Evolutionary conservation across 2,113 vertebrate species (phyloP).

Genomic region (Myocastor coypus): DNA sequence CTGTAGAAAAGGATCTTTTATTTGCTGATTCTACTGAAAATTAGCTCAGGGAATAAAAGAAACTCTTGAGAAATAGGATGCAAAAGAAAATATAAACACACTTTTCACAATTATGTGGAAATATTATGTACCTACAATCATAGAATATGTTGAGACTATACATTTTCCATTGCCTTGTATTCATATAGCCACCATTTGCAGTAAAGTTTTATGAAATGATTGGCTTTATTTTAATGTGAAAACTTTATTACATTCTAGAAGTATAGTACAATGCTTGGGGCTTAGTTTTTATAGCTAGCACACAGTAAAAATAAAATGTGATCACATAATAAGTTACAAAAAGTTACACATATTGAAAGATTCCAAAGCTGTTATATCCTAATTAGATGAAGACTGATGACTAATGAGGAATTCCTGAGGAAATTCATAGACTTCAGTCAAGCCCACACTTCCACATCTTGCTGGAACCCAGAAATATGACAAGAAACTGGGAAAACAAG

Average conservation of each 20-base stretch:
- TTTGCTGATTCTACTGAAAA: background rate
- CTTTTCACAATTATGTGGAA: conserved; percentile 52
- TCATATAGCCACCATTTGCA: conserved; percentile 45
- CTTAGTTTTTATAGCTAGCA: conserved; percentile 50
- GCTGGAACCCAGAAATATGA: background rate
- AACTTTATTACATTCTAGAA: conserved; percentile 63
- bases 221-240: conserved; percentile 65
- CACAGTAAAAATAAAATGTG: conserved; percentile 66
- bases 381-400: background rate
- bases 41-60: background rate
- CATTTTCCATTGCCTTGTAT: conserved; percentile 42
- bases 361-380: background rate
- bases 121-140: conserved; percentile 57
- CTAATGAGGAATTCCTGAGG: background rate
- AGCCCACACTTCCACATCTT: background rate
- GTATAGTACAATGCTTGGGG: conserved; percentile 36
- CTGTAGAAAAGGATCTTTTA: background rate
- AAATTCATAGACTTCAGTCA: background rate
- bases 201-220: conserved; percentile 67
- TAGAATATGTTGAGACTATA: conserved; percentile 34
- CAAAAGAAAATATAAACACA: conserved; percentile 53
- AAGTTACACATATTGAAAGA: conserved; percentile 53
- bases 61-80: background rate
- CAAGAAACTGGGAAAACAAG: background rate
- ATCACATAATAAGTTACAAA: conserved; percentile 53